Base-by-base conservation (phyloP, 2,888 invertebrate genomes). In the Stenodera caucasica region DNA sequence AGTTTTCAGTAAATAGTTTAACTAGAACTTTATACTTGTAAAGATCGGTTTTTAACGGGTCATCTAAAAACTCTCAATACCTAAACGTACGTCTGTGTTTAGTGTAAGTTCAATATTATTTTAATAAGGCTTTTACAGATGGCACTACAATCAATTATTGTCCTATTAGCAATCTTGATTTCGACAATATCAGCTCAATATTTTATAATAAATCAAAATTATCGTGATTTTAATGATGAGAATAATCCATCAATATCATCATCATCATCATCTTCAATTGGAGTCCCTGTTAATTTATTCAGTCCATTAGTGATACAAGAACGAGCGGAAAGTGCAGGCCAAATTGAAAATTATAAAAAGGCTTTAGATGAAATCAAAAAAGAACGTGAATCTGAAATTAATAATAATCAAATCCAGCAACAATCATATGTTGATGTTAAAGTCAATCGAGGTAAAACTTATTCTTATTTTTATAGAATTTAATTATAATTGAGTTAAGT, bases 251-350 rank as follows among this genome's bases (percentile, higher is more conserved):
- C 2, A 14, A 14, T 15, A n/a, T 53, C 9, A 40, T 26, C 12
- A 30, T 29, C 45, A 15, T 33, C 35, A 7, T 12, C 14, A 54
- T 9, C 9, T 33, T 57, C 29, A 53, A 37, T 6, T 21, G n/a
- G 14, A 52, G 55, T 35, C 61, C 37, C 62, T 61, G 63, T 40
- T 51, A 53, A 58, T 33, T 58, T 71, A 59, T 71, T 71, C 57
- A 67, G 66, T 11, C 71, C 71, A 45, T 70, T 69, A 57, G 66
- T 62, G n/a, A 56, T 64, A 49, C 55, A 65, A 45, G 65, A 67
- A 65, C 68, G 58, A 33, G 63, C 65, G n/a, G 67, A 59, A 15
- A 63, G 63, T 1, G 37, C 49, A 11, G 68, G 68, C 9, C 68
- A 68, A 60, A 55, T 67, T 9, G 64, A 68, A 33, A 66, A 63